Base-by-base conservation (phyloP, 2,113 vertebrate genomes). In the Ceyx melanurus region DNA sequence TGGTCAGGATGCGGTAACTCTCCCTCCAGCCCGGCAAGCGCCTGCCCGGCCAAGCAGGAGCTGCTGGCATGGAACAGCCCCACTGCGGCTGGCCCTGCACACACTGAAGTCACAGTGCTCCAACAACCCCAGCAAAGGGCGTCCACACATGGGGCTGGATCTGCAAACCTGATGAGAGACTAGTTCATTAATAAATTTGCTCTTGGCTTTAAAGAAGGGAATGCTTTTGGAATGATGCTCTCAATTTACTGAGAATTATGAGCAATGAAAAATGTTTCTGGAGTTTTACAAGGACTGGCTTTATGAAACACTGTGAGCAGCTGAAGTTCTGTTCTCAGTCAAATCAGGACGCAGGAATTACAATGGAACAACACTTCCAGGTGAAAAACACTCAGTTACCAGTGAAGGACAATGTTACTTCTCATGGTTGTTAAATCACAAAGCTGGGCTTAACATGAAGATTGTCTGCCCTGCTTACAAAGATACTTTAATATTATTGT, bases 71-170 rank as follows among this genome's bases (percentile, higher is more conserved):
- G 37, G 37, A 37, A 19, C 2, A 58, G 42, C n/a, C n/a, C 9
- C 10, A 6, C 18, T 33, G 56, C 40, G 26, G 37, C 43, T 23
- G 7, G 26, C 57, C 66, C 29, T 17, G 35, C 26, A 11, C 21
- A 22, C 46, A 15, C 45, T 37, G 31, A 86, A 45, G 31, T 26
- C 28, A 26, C 7, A 35, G 35, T 18, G 43, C 10, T 42, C 9
- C 0, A 3, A 4, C 2, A 0, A 42, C 28, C 19, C 61, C 35
- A n/a, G 51, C 43, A 73, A 68, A 64, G 7, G 10, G 10, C n/a
- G 42, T 9, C 35, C 22, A 60, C 26, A 43, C 48, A 75, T 75
- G 26, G 15, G 62, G 20, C 31, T 54, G 22, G 37, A 60, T 70
- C 22, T 50, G 31, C 46, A 50, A 62, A 78, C 45, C 61, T 60